phyloP scores from a whole-genome alignment of 2,888 invertebrate species.

The Scrobipalpa atriplicella region DNA sequence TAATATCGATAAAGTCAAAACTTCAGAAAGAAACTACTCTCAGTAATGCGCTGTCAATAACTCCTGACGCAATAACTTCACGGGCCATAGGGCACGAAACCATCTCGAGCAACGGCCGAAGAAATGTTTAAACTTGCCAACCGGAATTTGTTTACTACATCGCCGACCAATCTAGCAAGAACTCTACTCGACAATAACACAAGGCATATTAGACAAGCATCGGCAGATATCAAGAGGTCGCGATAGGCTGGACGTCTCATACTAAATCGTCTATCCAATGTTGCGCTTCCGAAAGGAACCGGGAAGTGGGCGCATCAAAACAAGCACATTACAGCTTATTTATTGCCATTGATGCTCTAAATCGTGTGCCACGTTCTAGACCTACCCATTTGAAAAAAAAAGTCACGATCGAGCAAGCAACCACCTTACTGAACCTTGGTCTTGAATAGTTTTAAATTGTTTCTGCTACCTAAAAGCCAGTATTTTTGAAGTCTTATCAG shows the following conservation, averaged over 20 bases:
- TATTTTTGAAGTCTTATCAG: no score
- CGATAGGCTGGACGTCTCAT: constrained; percentile 38
- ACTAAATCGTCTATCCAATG: constrained; percentile 41
- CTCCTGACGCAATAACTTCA: constrained; percentile 65
- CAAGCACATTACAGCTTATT: constrained; percentile 50
- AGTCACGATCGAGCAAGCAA: background rate
- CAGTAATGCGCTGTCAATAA: constrained; percentile 49
- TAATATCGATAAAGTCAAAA: no score
- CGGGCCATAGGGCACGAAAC: constrained; percentile 57
- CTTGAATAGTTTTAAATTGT: no score
- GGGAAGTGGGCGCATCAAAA: constrained; percentile 50
- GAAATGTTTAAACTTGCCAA: constrained; percentile 63
- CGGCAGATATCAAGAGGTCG: constrained; percentile 34
- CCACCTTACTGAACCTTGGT: no score
- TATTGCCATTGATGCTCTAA: constrained; percentile 36
- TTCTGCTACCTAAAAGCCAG: background rate
- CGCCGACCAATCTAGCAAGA: constrained; percentile 44
- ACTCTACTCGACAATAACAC: constrained; percentile 35
- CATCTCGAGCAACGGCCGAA: constrained; percentile 52
- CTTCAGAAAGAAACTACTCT: constrained; percentile 39
- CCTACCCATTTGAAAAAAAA: background rate
- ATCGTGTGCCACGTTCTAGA: constrained; percentile 19
- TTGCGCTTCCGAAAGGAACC: constrained; percentile 39
- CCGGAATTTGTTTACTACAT: constrained; percentile 58
- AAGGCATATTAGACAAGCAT: constrained; percentile 28